Evolutionary conservation across 2,797 vertebrate genomes (phyloP).

Genomic region (Sebastes taczanowskii): DNA sequence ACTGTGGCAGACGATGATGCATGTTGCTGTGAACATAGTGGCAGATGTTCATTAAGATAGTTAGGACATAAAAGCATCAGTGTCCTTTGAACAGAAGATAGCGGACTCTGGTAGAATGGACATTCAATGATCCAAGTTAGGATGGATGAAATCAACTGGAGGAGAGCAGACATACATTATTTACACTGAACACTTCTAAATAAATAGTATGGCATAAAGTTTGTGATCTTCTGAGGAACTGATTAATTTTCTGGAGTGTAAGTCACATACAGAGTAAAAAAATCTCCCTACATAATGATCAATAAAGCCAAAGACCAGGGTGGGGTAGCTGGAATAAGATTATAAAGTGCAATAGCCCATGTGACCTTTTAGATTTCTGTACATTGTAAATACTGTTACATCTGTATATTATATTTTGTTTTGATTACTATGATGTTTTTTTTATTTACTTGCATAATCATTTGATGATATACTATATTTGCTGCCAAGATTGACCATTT

Average conservation of each 20-base stretch:
- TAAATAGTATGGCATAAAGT: background rate
- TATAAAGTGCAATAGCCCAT: too few relatives aligned
- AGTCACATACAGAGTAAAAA: conserved; percentile 7
- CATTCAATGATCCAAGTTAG: background rate
- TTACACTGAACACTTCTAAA: background rate
- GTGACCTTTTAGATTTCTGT: too few relatives aligned
- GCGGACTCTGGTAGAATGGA: background rate
- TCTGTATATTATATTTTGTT: too few relatives aligned
- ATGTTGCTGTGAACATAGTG: background rate
- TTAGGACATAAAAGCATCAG: background rate
- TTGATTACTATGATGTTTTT: too few relatives aligned
- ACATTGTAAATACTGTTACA: too few relatives aligned
- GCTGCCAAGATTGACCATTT: too few relatives aligned
- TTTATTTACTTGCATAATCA: too few relatives aligned
- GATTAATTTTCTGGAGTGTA: conserved; percentile 10
- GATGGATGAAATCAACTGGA: background rate
- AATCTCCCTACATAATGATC: conserved; percentile 1
- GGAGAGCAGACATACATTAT: background rate
- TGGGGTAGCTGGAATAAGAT: too few relatives aligned
- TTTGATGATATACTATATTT: too few relatives aligned
- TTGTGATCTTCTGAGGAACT: conserved; percentile 16
- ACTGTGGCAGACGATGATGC: background rate
- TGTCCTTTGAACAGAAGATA: background rate
- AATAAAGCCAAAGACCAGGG: too few relatives aligned
- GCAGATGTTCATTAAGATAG: background rate